Evolutionary conservation across 2,888 invertebrate genomes (phyloP), one percentile per base, ranked within the genome.

Genomic region (Tenthredo notha): DNA sequence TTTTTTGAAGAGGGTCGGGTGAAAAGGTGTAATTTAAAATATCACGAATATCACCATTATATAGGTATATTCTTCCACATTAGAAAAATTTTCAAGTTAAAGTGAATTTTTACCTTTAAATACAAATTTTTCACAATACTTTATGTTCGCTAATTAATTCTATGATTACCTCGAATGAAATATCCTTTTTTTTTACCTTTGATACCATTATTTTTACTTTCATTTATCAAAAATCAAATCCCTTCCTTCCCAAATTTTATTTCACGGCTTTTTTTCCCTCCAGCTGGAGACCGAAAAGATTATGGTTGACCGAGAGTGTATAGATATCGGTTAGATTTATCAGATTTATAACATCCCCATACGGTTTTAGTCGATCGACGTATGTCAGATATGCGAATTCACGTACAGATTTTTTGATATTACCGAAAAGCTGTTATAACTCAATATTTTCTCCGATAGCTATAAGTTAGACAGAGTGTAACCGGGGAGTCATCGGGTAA

Each of bases 391-490:
- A 47, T 47, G 21, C 40, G 47, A 40, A 75, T 25, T 15, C 25
- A 47, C 43, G 75, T 21, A 47, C 3, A 40, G 18, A 47, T 47
- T 47, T 25, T 75, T 47, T n/a, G 75, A 47, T 75, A 40, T 75
- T 47, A 47, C 1, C 77, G 25, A 29, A 15, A 50, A 15, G 25
- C 33, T 77, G 15, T 0, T 54, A 18, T 21, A 77, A 54, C 50
- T 77, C 77, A 77, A 77, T 77, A 77, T 40, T 77, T 54, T 33
- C 47, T 54, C 29, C 50, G 29, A 77, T 67, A 54, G 77, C 75
- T 54, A 50, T 50, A 54, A 50, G 54, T 21, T 77, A 77, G 9
- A 77, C 33, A 50, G 18, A 18, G 25, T 77, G 25, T 50, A 50
- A 77, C 77, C 29, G 29, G 47, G 40, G 54, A 72, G 72, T 50